Conservation (phyloP, 2,113 vertebrate genomes). For the Picathartes gymnocephalus region DNA sequence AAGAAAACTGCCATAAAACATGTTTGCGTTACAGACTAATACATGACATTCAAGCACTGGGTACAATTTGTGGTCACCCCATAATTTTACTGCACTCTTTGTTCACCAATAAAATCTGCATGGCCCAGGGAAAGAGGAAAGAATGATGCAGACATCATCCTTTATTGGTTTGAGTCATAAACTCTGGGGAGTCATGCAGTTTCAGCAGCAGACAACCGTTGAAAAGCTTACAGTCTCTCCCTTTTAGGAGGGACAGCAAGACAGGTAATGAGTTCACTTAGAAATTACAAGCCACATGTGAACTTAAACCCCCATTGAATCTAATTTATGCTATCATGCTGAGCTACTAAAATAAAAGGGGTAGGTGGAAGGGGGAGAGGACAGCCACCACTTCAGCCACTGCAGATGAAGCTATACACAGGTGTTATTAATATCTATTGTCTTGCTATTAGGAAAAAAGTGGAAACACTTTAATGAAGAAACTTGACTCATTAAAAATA, state of each 20-base stretch:
- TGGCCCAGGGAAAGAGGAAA: background rate
- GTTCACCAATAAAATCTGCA: background rate
- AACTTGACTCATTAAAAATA: background rate
- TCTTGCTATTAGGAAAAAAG: background rate
- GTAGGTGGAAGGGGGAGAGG: accelerated
- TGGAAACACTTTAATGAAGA: background rate
- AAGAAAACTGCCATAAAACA: background rate
- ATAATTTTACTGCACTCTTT: background rate
- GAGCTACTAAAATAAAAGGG: background rate
- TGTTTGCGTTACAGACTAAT: background rate
- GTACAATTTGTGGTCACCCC: background rate
- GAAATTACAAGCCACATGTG: background rate
- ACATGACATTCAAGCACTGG: background rate
- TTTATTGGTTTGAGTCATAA: background rate
- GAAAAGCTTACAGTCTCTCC: background rate
- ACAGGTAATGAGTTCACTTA: background rate
- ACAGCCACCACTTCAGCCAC: background rate
- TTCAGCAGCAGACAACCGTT: background rate
- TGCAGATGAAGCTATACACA: background rate
- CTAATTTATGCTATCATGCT: background rate
- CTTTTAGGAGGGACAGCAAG: background rate
- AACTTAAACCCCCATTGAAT: background rate
- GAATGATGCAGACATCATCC: background rate
- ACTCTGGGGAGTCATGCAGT: background rate
- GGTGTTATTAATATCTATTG: background rate